Evolutionary conservation across 2,797 vertebrate species (phyloP), one percentile per base, ranked within the genome.

Genomic region (Coregonus ussuriensis): DNA sequence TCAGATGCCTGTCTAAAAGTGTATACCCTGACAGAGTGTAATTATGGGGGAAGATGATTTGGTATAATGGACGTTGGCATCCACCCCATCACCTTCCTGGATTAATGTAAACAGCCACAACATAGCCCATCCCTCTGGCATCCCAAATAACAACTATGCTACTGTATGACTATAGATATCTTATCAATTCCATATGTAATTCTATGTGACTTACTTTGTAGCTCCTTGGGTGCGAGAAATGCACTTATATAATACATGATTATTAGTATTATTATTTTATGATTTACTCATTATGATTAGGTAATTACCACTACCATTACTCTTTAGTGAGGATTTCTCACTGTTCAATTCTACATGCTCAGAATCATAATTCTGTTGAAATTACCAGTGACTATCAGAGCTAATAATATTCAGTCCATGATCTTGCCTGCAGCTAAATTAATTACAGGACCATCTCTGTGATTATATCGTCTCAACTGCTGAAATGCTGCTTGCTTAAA

Each of bases 401-500:
- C 11, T n/a, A 15, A 21, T 65, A 75, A 35, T 21, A 71, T 25
- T 4, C 73, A 65, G 65, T 37, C 11, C 6, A 71, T 52, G 0
- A 41, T n/a, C 7, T 31, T 1, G 21, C 73, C 67, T 31, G 3
- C n/a, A 63, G 82, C 31, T n/a, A 79, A 29, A 76, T 81, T 83
- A 63, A 71, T 79, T 16, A 76, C 63, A 4, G 18, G 53, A 53
- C 31, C 33, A 71, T 74, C 15, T 79, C 31, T 78, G 70, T 9
- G 51, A 78, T 81, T 25, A 1, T 21, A 1, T 83, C 72, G 72
- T 82, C 78, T 41, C 21, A 53, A 72, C 75, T 76, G 74, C 65
- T 6, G 68, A 85, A 80, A 74, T 75, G 77, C 79, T 77, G 31
- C 81, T 82, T 76, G 77, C 76, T 86, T 79, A 81, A 88, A 84